A percentile compares a stretch with the other conserved stretches of the same genome.
phyloP scores from a whole-genome alignment of 92 coral and sea anemone genomes.

The Pocillopora meandrina region DNA sequence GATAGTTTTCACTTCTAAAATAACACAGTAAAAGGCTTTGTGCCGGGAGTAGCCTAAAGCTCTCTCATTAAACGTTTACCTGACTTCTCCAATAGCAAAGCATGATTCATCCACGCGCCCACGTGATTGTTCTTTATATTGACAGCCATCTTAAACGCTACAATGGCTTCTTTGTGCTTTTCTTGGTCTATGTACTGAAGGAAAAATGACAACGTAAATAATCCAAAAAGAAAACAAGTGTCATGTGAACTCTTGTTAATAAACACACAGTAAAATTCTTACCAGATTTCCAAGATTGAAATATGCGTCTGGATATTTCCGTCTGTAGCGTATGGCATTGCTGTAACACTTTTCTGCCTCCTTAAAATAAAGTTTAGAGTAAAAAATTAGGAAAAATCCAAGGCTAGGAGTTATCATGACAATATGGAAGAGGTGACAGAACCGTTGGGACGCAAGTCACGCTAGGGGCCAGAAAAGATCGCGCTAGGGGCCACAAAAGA shows the following conservation, averaged over 20 bases:
- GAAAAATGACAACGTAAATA: not conserved
- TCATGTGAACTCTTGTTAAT: too few relatives aligned
- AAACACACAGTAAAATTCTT: slow-evolving; percentile 8
- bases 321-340: slow-evolving; percentile 74
- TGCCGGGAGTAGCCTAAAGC: not conserved
- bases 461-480: not conserved
- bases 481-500: not conserved
- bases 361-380: slow-evolving; percentile 27
- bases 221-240: too few relatives aligned
- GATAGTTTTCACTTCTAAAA: not conserved
- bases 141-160: slow-evolving; percentile 75
- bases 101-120: slow-evolving; percentile 91
- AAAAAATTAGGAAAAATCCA: not conserved
- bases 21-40: not conserved
- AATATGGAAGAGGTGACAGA: not conserved
- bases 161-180: slow-evolving; percentile 58
- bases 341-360: slow-evolving; percentile 88
- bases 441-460: not conserved
- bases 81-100: slow-evolving; percentile 84
- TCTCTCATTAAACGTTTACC: slow-evolving; percentile 43
- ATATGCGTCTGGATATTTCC: slow-evolving; percentile 85
- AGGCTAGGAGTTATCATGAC: not conserved
- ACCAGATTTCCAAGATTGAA: slow-evolving; percentile 96
- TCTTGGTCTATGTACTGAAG: slow-evolving; percentile 83
- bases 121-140: slow-evolving; percentile 67